These are phyloP conservation scores for Meloidogyne floridensis DNA, from an alignment of 1,140 invertebrate species.

Conservation along the genomic window DNA sequence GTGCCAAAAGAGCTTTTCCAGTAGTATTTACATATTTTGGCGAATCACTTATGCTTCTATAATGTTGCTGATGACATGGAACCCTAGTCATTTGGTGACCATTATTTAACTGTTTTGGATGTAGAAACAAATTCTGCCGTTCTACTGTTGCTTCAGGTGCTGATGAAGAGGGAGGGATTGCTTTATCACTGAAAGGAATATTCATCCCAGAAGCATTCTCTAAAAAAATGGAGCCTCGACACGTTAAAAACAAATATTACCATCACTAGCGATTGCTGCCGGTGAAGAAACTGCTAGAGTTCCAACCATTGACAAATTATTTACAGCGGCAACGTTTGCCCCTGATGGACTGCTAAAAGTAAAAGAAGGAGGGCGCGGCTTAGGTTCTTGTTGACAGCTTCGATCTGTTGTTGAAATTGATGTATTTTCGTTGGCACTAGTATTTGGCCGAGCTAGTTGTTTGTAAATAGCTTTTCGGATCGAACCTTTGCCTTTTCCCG, in stretches of 20 bases:
- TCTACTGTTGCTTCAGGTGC: not conserved
- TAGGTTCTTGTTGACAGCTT: not conserved
- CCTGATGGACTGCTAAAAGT: conserved; percentile 23
- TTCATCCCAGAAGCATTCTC: not conserved
- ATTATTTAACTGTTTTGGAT: not conserved
- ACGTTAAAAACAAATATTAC: not conserved
- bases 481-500: conserved; percentile 24
- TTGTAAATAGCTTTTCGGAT: conserved; percentile 31
- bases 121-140: not conserved
- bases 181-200: not conserved
- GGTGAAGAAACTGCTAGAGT: conserved; percentile 20
- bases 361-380: conserved; percentile 20
- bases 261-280: conserved; percentile 8
- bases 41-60: conserved; percentile 44
- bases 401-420: conserved; percentile 14
- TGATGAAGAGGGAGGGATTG: not conserved
- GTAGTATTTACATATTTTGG: conserved; percentile 26
- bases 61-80: conserved; percentile 16
- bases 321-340: not conserved
- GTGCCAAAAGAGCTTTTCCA: not conserved
- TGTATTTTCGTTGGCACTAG: conserved; percentile 17
- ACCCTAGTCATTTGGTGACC: not conserved
- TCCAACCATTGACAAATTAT: not conserved
- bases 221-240: not conserved
- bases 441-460: conserved; percentile 30